phyloP scores from a whole-genome alignment of 2,888 invertebrate genomes.

The Lymantria dispar region DNA sequence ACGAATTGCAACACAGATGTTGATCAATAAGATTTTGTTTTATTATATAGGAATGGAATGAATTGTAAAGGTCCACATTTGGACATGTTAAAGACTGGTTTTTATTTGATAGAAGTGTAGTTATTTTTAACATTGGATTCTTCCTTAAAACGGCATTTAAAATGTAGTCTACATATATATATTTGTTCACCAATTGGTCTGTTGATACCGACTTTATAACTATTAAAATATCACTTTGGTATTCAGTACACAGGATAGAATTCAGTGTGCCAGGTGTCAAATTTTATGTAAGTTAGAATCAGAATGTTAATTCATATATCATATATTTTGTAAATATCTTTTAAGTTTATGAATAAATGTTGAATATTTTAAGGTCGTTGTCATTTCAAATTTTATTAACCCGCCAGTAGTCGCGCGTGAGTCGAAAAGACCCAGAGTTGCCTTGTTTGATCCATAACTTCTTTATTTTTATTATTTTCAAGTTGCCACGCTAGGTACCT shows the following conservation, averaged over 20 bases:
- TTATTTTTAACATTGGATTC: conserved; percentile 22
- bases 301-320: background rate
- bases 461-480: too few relatives aligned
- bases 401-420: too few relatives aligned
- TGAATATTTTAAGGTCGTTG: background rate
- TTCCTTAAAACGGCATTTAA: background rate
- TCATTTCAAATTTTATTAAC: background rate
- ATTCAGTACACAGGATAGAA: background rate
- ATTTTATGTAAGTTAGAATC: background rate
- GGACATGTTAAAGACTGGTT: conserved; percentile 53
- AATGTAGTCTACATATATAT: background rate
- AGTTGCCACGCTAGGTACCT: too few relatives aligned
- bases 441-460: too few relatives aligned
- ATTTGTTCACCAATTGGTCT: background rate
- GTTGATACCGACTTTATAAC: background rate
- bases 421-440: too few relatives aligned
- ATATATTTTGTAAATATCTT: background rate
- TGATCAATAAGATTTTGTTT: too few relatives aligned
- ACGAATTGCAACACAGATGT: too few relatives aligned
- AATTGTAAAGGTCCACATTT: conserved; percentile 18
- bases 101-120: conserved; percentile 35
- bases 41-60: conserved; percentile 5
- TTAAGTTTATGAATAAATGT: background rate
- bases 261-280: background rate
- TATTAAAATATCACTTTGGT: background rate